Conservation (phyloP, 2,113 vertebrate species). For the Trichechus manatus region DNA sequence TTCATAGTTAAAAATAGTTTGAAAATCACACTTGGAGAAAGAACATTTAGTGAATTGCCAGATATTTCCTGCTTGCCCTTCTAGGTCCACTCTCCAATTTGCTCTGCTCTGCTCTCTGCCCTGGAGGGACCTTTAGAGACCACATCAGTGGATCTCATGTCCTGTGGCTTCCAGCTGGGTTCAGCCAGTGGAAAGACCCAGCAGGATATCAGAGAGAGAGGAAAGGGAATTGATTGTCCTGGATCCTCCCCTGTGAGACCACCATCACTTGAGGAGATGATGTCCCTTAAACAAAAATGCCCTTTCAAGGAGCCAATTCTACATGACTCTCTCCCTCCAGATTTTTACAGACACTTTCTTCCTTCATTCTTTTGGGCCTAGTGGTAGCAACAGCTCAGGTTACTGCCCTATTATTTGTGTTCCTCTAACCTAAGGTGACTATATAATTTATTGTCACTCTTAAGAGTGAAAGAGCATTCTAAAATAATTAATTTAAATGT, state of each 20-base stretch:
- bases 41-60: neutral
- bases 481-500: slow-evolving; percentile 24
- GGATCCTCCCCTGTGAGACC: neutral
- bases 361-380: neutral
- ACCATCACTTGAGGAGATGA: neutral
- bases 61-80: neutral
- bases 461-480: neutral
- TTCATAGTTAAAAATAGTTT: slow-evolving; percentile 12
- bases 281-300: neutral
- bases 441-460: neutral
- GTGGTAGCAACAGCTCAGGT: neutral
- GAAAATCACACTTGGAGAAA: neutral
- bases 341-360: neutral
- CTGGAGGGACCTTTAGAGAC: neutral
- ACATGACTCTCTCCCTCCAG: neutral
- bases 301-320: neutral
- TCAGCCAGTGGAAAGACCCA: neutral
- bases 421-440: neutral
- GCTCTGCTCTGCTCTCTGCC: neutral
- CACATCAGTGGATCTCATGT: neutral
- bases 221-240: neutral
- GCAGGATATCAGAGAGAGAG: neutral
- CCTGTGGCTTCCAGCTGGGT: neutral
- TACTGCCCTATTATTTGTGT: neutral
- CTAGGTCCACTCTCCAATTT: neutral